Evolutionary conservation across 1,140 invertebrate species (phyloP).

Genomic region (Luehdorfia chinensis): DNA sequence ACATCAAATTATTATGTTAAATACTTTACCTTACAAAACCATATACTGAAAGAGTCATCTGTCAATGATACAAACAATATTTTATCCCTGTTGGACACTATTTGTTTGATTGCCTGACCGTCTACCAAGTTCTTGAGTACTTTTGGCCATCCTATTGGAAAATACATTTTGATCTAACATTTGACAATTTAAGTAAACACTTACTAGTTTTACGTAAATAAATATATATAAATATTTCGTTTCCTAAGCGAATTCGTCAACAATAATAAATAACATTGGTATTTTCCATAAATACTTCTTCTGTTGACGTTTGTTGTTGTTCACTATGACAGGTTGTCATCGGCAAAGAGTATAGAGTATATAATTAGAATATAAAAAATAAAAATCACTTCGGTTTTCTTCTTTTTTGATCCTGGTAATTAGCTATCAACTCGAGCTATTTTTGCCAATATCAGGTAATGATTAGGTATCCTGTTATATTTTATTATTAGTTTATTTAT

Average conservation of each 20-base stretch:
- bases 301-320: background rate
- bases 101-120: conserved; percentile 83
- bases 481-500: too few relatives aligned
- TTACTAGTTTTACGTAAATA: background rate
- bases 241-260: background rate
- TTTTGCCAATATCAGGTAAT: too few relatives aligned
- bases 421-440: too few relatives aligned
- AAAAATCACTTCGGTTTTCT: too few relatives aligned
- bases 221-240: background rate
- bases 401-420: too few relatives aligned
- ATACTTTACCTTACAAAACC: conserved; percentile 90
- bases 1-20: too few relatives aligned
- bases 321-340: too few relatives aligned
- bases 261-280: too few relatives aligned
- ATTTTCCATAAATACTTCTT: background rate
- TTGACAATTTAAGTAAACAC: conserved; percentile 20
- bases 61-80: conserved; percentile 93
- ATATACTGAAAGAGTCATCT: conserved; percentile 89
- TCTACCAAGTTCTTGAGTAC: conserved; percentile 85
- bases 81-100: conserved; percentile 94
- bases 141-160: conserved; percentile 96
- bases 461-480: too few relatives aligned
- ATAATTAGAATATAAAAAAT: too few relatives aligned
- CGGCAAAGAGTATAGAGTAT: too few relatives aligned
- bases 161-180: conserved; percentile 87